Base-by-base conservation (phyloP, 2,888 invertebrate genomes). In the Hedychridium roseum region DNA sequence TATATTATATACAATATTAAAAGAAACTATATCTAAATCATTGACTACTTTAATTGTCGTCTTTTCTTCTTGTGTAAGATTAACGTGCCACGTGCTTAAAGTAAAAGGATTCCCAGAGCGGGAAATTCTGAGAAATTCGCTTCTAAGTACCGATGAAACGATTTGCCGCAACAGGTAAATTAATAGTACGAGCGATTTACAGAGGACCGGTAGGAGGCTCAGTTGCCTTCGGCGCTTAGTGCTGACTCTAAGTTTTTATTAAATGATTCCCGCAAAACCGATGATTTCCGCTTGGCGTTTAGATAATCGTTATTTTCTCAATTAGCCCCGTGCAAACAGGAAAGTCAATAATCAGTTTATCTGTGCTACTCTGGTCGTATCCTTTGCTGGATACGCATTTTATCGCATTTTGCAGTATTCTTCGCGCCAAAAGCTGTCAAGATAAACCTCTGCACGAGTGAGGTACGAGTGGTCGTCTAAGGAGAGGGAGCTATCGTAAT, bases 401-500 rank as follows among this genome's bases (percentile, higher is more conserved):
- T 56, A 62, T 61, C 59, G 32, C 32, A 43, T 55, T 51, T 48
- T 30, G 49, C 38, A 48, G 26, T 43, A 46, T 43, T 45, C 31
- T 52, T 57, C 40, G 37, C 48, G 40, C 36, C 38, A 43, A 50
- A 39, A 14, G n/a, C n/a, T n/a, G n/a, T n/a, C n/a, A n/a, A 61
- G 66, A 62, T 63, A 65, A 67, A 51, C 16, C 43, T 4, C 35
- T 39, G 37, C 38, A 31, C 37, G 55, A 32, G 26, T 20, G 32
- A 14, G 28, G 43, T 43, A 44, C 36, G 51, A 55, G 60, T 62
- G 59, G n/a, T n/a, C n/a, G n/a, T 43, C 15, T 39, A 47, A 41
- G 50, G 55, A 50, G 47, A 48, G 52, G 54, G 44, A 57, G 58
- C 55, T 54, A 41, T 48, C 49, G 62, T 68, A 70, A 71, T 70